These are phyloP conservation scores for Hydrotaea cyrtoneurina DNA, from an alignment of 2,888 invertebrate species.

Conservation along the genomic window DNA sequence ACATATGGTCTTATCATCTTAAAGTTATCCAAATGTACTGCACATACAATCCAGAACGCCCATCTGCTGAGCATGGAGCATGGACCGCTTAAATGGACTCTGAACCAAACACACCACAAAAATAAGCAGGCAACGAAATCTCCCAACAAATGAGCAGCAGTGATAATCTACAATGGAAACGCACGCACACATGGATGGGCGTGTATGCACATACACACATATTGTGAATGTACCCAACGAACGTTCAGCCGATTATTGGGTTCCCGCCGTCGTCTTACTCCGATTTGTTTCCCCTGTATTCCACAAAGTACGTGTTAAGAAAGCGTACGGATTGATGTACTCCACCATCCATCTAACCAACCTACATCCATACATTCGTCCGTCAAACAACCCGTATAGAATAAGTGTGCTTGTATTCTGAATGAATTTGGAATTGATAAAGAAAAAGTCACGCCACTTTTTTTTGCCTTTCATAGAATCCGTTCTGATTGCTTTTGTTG, in stretches of 20 bases:
- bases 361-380: conserved; percentile 7
- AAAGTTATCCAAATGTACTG: too few relatives aligned
- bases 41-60: neutral
- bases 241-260: neutral
- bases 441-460: conserved; percentile 68
- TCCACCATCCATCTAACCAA: too few relatives aligned
- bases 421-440: conserved; percentile 60
- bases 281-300: too few relatives aligned
- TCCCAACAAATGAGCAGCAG: neutral
- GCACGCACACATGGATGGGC: neutral
- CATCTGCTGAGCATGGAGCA: too few relatives aligned
- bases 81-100: conserved; percentile 50
- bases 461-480: conserved; percentile 47
- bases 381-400: conserved; percentile 3
- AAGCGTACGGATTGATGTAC: too few relatives aligned
- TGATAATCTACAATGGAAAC: neutral
- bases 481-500: conserved; percentile 22
- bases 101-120: conserved; percentile 36
- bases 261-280: too few relatives aligned
- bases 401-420: neutral
- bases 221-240: neutral
- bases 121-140: neutral
- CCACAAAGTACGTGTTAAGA: too few relatives aligned
- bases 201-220: neutral
- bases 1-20: too few relatives aligned